phyloP scores from a whole-genome alignment of 2,113 vertebrate genomes.

The Brachyhypopomus gauderio region DNA sequence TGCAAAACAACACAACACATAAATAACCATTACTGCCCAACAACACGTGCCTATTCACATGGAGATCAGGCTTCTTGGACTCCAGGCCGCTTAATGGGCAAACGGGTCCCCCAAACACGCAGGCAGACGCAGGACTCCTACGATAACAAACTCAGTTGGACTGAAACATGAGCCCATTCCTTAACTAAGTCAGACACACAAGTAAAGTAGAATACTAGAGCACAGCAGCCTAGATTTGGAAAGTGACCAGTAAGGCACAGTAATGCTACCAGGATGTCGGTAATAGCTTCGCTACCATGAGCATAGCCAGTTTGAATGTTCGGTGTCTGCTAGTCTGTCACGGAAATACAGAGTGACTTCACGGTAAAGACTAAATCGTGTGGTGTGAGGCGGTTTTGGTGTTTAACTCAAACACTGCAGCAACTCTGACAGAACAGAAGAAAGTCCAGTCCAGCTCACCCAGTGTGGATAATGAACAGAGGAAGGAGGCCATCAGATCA shows the following conservation, averaged over 20 bases:
- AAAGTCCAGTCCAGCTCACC: background rate
- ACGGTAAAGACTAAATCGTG: background rate
- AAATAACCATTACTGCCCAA: background rate
- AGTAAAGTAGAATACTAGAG: background rate
- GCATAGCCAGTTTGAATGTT: no score
- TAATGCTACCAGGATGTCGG: background rate
- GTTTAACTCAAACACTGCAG: background rate
- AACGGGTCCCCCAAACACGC: background rate
- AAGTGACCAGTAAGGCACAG: background rate
- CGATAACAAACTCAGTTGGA: background rate
- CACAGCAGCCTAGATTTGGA: background rate
- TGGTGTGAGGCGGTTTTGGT: background rate
- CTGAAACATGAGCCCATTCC: background rate
- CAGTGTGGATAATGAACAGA: background rate
- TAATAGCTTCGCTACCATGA: background rate
- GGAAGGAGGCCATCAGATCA: background rate
- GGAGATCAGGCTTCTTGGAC: background rate
- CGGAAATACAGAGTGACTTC: background rate
- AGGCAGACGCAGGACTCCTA: background rate
- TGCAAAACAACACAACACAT: background rate
- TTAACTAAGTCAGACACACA: background rate
- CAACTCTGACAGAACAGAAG: background rate
- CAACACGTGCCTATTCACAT: background rate
- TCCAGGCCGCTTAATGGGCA: background rate
- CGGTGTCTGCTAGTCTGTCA: background rate